Evolutionary conservation across 1,140 invertebrate species (phyloP).

Genomic region (Dreissena polymorpha): DNA sequence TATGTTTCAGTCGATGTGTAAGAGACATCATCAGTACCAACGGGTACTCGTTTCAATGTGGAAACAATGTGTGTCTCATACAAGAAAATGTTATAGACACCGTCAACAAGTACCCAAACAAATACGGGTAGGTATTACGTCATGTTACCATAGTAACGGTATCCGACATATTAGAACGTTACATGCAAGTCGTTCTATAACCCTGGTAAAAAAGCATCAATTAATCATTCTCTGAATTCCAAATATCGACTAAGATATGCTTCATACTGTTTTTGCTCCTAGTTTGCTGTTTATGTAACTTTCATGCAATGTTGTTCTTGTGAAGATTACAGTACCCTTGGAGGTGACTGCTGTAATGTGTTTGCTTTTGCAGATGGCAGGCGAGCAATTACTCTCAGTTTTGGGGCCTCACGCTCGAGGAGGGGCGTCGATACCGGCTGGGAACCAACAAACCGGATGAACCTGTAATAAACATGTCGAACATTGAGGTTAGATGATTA

Average conservation of each 20-base stretch:
- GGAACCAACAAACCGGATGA: constrained; percentile 83
- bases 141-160: too few species aligned
- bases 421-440: constrained; percentile 88
- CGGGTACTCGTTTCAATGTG: constrained; percentile 82
- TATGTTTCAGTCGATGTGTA: constrained; percentile 36
- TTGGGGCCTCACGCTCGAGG: constrained; percentile 89
- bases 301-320: too few species aligned
- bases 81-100: constrained; percentile 84
- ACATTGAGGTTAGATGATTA: constrained; percentile 70
- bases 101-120: constrained; percentile 83
- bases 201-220: too few species aligned
- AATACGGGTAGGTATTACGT: constrained; percentile 64
- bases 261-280: too few species aligned
- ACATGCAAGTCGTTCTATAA: too few species aligned
- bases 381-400: constrained; percentile 91
- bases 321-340: too few species aligned
- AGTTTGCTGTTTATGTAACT: too few species aligned
- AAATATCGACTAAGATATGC: too few species aligned
- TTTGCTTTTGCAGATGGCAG: constrained; percentile 83
- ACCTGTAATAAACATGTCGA: constrained; percentile 79
- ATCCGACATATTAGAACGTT: too few species aligned
- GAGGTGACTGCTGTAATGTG: too few species aligned
- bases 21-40: constrained; percentile 18
- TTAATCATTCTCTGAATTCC: too few species aligned
- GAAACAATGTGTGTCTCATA: constrained; percentile 87